phyloP scores from a whole-genome alignment of 2,113 vertebrate genomes.

The Nesoenas mayeri region DNA sequence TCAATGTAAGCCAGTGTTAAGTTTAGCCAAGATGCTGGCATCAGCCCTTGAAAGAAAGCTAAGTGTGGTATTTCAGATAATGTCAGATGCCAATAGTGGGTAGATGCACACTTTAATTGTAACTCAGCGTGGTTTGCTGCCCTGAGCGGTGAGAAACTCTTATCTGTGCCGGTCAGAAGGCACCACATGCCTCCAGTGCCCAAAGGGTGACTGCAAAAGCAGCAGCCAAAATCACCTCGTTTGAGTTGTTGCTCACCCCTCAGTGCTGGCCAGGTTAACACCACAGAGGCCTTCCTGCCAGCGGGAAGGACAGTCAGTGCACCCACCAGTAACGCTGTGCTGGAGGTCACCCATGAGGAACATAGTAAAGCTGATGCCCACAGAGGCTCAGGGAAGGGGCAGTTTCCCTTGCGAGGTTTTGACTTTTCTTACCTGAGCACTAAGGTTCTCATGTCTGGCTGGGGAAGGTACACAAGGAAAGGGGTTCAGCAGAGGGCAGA shows the following conservation, averaged over 20 bases:
- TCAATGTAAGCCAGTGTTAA: neutral
- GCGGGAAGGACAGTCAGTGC: neutral
- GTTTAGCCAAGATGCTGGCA: neutral
- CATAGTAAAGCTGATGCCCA: neutral
- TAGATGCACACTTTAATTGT: neutral
- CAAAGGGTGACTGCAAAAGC: neutral
- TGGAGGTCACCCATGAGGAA: rapidly evolving
- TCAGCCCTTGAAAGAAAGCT: neutral
- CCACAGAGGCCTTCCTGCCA: neutral
- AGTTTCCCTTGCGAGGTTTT: neutral
- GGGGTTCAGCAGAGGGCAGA: neutral
- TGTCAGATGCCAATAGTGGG: neutral
- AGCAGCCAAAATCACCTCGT: neutral
- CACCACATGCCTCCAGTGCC: neutral
- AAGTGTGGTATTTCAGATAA: neutral
- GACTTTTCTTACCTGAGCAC: neutral
- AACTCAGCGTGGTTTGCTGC: neutral
- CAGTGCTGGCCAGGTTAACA: neutral
- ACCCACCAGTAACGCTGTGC: rapidly evolving
- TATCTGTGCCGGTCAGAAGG: neutral
- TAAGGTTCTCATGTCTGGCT: rapidly evolving
- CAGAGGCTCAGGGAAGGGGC: rapidly evolving
- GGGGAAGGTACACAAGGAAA: neutral
- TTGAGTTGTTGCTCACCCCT: neutral
- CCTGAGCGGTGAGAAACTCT: neutral